phyloP scores from a whole-genome alignment of 1,140 invertebrate genomes.

The Cepaea nemoralis region DNA sequence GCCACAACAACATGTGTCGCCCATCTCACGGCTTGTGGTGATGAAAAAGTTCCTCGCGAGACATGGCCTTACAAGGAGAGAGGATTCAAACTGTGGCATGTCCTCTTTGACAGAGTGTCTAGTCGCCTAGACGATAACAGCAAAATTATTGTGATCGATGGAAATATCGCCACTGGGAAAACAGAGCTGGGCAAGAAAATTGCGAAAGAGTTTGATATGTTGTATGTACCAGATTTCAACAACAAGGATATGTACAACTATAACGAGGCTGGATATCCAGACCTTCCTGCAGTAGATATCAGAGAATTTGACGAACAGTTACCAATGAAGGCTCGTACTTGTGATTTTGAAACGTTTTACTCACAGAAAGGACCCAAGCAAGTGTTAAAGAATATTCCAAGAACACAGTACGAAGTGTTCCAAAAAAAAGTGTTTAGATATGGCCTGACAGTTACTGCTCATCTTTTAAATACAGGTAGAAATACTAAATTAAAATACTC shows the following conservation, averaged over 20 bases:
- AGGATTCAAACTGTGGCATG: slow-evolving; percentile 45
- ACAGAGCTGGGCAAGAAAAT: slow-evolving; percentile 59
- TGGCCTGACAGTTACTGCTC: slow-evolving; percentile 49
- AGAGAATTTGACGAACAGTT: slow-evolving; percentile 55
- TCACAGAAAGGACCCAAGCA: slow-evolving; percentile 51
- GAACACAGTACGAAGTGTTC: slow-evolving; percentile 53
- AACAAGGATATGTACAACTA: slow-evolving; percentile 46
- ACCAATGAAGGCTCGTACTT: slow-evolving; percentile 46
- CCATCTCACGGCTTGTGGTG: slow-evolving; percentile 45
- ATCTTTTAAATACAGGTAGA: slow-evolving; percentile 66
- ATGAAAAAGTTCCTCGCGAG: slow-evolving; percentile 33
- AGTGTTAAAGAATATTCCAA: slow-evolving; percentile 46
- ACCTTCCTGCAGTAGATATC: no score
- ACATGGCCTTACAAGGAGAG: slow-evolving; percentile 51
- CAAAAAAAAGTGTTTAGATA: slow-evolving; percentile 54
- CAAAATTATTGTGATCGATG: slow-evolving; percentile 62
- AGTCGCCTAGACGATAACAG: slow-evolving; percentile 62
- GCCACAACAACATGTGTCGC: slow-evolving; percentile 44
- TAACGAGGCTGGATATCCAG: slow-evolving; percentile 14
- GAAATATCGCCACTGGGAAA: slow-evolving; percentile 60
- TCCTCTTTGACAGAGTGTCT: slow-evolving; percentile 48
- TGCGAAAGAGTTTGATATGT: slow-evolving; percentile 62
- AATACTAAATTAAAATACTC: no score
- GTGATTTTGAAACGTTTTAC: slow-evolving; percentile 60
- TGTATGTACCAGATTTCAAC: slow-evolving; percentile 52